These are phyloP conservation scores for Trichomycterus rosablanca DNA, from an alignment of 2,113 vertebrate genomes.

Conservation along the genomic window DNA sequence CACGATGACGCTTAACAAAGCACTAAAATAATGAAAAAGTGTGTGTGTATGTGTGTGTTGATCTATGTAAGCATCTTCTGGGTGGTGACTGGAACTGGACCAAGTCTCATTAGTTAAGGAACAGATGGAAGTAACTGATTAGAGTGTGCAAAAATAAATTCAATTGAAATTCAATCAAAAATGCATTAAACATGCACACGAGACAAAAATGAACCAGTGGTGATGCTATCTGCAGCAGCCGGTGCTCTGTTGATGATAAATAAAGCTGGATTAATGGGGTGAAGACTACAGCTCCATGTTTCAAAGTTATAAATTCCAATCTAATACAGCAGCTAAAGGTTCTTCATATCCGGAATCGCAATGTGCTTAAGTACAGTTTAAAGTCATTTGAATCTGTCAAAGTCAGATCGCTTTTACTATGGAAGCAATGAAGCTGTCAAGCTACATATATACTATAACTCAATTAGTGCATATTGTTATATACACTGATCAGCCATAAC, in stretches of 20 bases:
- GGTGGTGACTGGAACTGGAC: constrained; percentile 14
- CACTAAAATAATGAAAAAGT: too few species aligned
- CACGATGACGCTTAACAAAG: too few species aligned
- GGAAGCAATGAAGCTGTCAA: too few species aligned
- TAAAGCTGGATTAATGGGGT: constrained; percentile 16
- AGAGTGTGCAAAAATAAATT: constrained; percentile 51
- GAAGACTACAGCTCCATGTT: constrained; percentile 1
- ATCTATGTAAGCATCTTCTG: too few species aligned
- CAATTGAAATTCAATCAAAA: constrained; percentile 65
- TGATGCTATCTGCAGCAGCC: constrained; percentile 22
- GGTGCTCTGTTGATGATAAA: constrained; percentile 23
- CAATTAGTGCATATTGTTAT: too few species aligned
- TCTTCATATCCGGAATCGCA: too few species aligned
- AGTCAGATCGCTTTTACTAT: too few species aligned
- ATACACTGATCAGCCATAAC: too few species aligned
- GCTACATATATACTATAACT: too few species aligned
- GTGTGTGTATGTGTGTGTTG: too few species aligned
- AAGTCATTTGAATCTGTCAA: not conserved
- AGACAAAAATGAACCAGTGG: constrained; percentile 53
- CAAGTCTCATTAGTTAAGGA: constrained; percentile 16
- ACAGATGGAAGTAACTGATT: constrained; percentile 23
- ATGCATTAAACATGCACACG: constrained; percentile 63
- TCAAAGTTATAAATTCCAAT: constrained; percentile 3
- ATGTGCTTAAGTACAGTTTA: not conserved
- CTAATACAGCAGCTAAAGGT: not conserved